Evolutionary conservation across 1,140 invertebrate genomes (phyloP).

Genomic region (Musca domestica): DNA sequence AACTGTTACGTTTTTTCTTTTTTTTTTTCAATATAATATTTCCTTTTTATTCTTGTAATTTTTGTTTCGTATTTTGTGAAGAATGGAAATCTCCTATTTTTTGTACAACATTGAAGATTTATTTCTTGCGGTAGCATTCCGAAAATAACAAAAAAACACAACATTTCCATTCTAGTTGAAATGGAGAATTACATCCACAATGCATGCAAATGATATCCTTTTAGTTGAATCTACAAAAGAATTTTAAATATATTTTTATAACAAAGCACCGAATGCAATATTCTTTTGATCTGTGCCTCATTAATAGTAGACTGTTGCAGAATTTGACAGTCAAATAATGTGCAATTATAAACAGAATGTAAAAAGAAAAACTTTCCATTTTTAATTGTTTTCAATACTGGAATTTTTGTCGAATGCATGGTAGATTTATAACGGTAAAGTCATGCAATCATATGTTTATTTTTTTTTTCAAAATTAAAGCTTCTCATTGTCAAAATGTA

Average conservation of each 20-base stretch:
- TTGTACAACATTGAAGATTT: slow-evolving; percentile 4
- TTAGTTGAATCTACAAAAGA: slow-evolving; percentile 20
- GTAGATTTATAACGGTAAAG: too few relatives aligned
- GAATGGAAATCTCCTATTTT: slow-evolving; percentile 13
- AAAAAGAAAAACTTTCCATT: too few relatives aligned
- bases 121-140: slow-evolving; percentile 11
- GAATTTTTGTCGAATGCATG: too few relatives aligned
- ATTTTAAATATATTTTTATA: slow-evolving; percentile 14
- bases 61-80: slow-evolving; percentile 1
- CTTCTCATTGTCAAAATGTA: too few relatives aligned
- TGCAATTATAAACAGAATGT: too few relatives aligned
- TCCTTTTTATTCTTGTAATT: background rate
- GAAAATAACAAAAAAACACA: background rate
- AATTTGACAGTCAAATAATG: too few relatives aligned
- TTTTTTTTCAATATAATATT: background rate
- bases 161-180: background rate
- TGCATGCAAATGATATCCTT: slow-evolving; percentile 19
- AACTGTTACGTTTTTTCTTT: background rate
- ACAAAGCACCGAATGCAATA: background rate
- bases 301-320: too few relatives aligned
- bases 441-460: too few relatives aligned
- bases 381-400: too few relatives aligned
- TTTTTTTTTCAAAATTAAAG: too few relatives aligned
- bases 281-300: too few relatives aligned
- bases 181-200: background rate